Base-by-base conservation (phyloP, 2,888 invertebrate species). In the Eustalomyia histrio region DNA sequence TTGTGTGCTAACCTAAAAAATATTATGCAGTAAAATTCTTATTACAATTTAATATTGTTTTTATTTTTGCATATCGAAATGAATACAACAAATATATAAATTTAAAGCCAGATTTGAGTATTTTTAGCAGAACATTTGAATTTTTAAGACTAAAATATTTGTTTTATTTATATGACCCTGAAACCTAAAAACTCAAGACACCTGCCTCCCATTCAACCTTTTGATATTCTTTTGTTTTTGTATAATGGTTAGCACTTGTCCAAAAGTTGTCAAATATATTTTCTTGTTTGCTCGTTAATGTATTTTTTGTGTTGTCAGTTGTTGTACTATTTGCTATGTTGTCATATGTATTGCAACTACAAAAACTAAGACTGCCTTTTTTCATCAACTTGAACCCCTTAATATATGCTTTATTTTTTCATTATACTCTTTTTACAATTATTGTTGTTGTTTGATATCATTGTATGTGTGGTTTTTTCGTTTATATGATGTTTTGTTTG, bases 271-370 rank as follows among this genome's bases (percentile, higher is more conserved):
- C 80, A 83, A 83, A 81, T 83, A 76, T 33, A 33, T 64, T 60
- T 53, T 43, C 72, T 79, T 81, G 84, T 86, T 85, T 78, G 81
- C 78, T 83, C 85, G 87, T 87, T 87, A 87, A 88, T 88, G 87
- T 85, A 87, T 83, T 87, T 87, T 87, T 84, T 86, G 85, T 86
- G 87, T 87, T 83, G 75, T 74, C 43, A 53, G 55, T 60, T 57
- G 68, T 74, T 18, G 33, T 53, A 10, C n/a, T n/a, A n/a, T n/a
- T 33, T 10, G 57, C 47, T 61, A 52, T 61, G 50, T 55, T 33
- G 55, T 52, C 17, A 39, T 35, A 29, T 58, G 14, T n/a, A 57
- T 47, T 14, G 24, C 29, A 35, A 16, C 52, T 33, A 33, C 47
- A 21, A 39, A 24, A 29, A 52, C 60, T 47, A 43, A 17, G 58